Base-by-base conservation (phyloP, 2,797 vertebrate genomes). In the Falco novaeseelandiae region DNA sequence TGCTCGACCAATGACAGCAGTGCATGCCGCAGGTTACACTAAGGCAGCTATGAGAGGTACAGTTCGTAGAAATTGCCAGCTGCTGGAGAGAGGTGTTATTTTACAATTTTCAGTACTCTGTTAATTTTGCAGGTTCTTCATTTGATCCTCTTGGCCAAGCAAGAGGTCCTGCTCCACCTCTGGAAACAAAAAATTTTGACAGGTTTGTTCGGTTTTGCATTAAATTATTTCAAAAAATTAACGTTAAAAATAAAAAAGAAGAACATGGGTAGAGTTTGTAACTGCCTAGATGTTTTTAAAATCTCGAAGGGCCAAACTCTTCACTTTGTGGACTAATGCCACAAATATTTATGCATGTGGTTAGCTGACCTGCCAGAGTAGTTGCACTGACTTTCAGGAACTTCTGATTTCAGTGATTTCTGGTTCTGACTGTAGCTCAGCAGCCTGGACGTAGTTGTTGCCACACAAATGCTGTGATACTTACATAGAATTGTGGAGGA, bases 121-220 rank as follows among this genome's bases (percentile, higher is more conserved):
- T 32, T 90, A 62, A 51, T 96, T 95, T 95, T 89, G 61, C 95
- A 99, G 99, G 99, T 89, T 98, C 99, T 94, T 96, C 95, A 16
- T 99, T 99, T 98, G 99, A 99, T 97, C 99, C 99, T 55, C 98
- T 99, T 87, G 99, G 99, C 34, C 99, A 99, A 93, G 98, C 98
- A 70, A 99, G 97, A 97, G 99, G 99, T 67, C 99, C 99, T 25
- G 99, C 99, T 71, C 98, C 99, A 90, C 98, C 99, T 78, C 96
- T 99, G 90, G 99, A 99, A 98, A 92, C 96, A 91, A 99, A 99
- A 97, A 99, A 97, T 78, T 99, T 99, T 93, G 99, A 99, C 96
- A 99, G 98, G 99, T 99, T 29, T 85, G 72, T 92, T 94, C 29
- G 65, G 7, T 80, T 95, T 65, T 92, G 44, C 8, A 16, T 76